Conservation (phyloP, 2,797 vertebrate genomes). For the Brachymystax lenok region DNA sequence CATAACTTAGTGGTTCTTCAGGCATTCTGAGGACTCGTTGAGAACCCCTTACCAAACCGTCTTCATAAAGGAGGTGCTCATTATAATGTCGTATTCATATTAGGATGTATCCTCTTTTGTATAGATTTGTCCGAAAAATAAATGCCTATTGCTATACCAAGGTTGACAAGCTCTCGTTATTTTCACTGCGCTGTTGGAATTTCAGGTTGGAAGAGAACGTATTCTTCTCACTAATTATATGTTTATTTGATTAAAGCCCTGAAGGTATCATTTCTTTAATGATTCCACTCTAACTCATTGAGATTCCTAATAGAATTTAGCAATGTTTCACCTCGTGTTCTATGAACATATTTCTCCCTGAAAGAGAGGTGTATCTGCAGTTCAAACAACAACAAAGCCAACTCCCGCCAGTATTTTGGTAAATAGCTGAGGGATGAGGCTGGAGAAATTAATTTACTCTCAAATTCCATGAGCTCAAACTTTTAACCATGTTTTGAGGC, state of each 20-base stretch:
- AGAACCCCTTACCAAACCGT: slow-evolving; percentile 56
- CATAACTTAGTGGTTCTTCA: slow-evolving; percentile 50
- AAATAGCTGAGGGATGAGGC: too few species aligned
- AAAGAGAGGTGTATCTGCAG: background rate
- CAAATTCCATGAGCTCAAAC: too few species aligned
- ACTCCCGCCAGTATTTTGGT: too few species aligned
- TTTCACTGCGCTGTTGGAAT: background rate
- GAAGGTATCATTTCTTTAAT: background rate
- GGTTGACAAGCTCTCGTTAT: background rate
- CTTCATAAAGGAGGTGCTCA: slow-evolving; percentile 57
- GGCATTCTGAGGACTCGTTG: slow-evolving; percentile 55
- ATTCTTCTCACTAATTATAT: background rate
- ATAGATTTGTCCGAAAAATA: slow-evolving; percentile 71
- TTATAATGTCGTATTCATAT: slow-evolving; percentile 57
- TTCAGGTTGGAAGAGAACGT: background rate
- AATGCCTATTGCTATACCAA: slow-evolving; percentile 56
- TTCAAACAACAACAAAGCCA: background rate
- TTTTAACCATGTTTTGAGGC: too few species aligned
- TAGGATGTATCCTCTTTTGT: slow-evolving; percentile 68
- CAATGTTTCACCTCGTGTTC: slow-evolving; percentile 37
- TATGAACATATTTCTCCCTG: background rate
- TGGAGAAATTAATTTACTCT: too few species aligned
- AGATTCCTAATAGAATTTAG: background rate
- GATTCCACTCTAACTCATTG: background rate
- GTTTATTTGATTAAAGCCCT: background rate